phyloP scores from a whole-genome alignment of 2,888 invertebrate genomes.

The Cheilosia vulpina region DNA sequence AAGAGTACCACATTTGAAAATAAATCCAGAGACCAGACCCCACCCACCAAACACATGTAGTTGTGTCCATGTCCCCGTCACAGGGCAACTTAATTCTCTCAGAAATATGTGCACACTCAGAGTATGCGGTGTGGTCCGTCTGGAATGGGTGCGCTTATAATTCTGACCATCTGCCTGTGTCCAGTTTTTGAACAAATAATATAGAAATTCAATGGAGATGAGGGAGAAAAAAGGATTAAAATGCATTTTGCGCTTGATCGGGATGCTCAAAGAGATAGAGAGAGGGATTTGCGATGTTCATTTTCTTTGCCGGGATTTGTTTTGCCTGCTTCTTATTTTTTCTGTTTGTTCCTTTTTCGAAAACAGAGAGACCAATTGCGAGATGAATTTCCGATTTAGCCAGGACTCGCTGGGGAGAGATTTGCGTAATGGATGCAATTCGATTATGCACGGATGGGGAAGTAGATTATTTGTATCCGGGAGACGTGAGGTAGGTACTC shows the following conservation, averaged over 20 bases:
- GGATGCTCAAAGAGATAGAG: slow-evolving; percentile 14
- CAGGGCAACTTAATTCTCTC: neutral
- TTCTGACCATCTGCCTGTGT: slow-evolving; percentile 48
- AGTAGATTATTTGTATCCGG: slow-evolving; percentile 7
- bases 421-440: slow-evolving; percentile 64
- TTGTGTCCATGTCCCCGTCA: neutral
- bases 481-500: neutral
- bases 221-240: slow-evolving; percentile 66
- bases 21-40: slow-evolving; percentile 24
- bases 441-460: slow-evolving; percentile 38
- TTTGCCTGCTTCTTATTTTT: neutral
- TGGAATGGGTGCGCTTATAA: slow-evolving; percentile 41
- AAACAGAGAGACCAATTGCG: slow-evolving; percentile 10
- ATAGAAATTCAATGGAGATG: slow-evolving; percentile 65
- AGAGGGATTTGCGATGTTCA: slow-evolving; percentile 35
- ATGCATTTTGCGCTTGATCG: slow-evolving; percentile 69
- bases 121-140: neutral
- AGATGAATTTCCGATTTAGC: slow-evolving; percentile 40
- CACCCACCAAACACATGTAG: neutral
- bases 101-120: neutral
- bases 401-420: slow-evolving; percentile 29
- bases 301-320: slow-evolving; percentile 35
- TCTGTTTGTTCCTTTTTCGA: neutral
- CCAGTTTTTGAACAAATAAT: slow-evolving; percentile 57
- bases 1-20: slow-evolving; percentile 28